Percentiles rank a stretch among this genome's conserved stretches.
These are phyloP conservation scores for Mycalesis mineus DNA, from an alignment of 2,888 invertebrate genomes.

Conservation along the genomic window DNA sequence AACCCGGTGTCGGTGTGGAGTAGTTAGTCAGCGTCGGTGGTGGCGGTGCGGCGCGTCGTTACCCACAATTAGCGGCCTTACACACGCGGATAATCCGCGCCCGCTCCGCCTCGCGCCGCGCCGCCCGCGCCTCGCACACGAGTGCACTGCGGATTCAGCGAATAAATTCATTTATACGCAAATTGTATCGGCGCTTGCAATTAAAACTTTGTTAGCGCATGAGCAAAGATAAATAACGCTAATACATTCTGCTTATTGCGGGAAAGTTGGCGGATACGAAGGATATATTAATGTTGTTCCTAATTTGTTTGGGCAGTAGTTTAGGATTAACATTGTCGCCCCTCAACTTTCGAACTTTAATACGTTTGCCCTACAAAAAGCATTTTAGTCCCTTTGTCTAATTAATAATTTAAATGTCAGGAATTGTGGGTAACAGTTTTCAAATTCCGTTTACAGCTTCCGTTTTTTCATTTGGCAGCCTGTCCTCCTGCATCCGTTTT, in stretches of 20 bases:
- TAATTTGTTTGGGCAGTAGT: conserved; percentile 71
- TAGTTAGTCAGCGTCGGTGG: conserved; percentile 15
- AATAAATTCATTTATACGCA: conserved; percentile 79
- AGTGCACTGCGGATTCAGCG: conserved; percentile 73
- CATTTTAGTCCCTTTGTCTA: conserved; percentile 16
- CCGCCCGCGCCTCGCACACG: conserved; percentile 45
- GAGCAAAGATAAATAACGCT: conserved; percentile 77
- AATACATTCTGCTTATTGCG: conserved; percentile 77
- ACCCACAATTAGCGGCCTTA: conserved; percentile 73
- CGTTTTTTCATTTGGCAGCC: neutral
- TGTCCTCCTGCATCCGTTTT: no score
- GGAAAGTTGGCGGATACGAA: conserved; percentile 70
- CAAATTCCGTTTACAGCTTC: neutral
- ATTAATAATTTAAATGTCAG: conserved; percentile 4
- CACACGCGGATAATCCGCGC: conserved; percentile 70
- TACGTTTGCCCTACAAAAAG: conserved; percentile 50
- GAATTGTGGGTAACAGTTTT: neutral
- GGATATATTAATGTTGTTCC: conserved; percentile 76
- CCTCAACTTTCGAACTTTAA: conserved; percentile 60
- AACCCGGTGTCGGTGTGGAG: conserved; percentile 34
- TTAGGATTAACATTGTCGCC: conserved; percentile 60
- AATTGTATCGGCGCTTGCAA: conserved; percentile 79
- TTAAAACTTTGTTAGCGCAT: conserved; percentile 77
- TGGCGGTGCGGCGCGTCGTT: conserved; percentile 48
- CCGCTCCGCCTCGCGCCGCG: conserved; percentile 33